Percentiles rank a stretch among this genome's conserved stretches.
Conservation (phyloP, 2,797 vertebrate genomes). For the Enteromius argenteus region DNA sequence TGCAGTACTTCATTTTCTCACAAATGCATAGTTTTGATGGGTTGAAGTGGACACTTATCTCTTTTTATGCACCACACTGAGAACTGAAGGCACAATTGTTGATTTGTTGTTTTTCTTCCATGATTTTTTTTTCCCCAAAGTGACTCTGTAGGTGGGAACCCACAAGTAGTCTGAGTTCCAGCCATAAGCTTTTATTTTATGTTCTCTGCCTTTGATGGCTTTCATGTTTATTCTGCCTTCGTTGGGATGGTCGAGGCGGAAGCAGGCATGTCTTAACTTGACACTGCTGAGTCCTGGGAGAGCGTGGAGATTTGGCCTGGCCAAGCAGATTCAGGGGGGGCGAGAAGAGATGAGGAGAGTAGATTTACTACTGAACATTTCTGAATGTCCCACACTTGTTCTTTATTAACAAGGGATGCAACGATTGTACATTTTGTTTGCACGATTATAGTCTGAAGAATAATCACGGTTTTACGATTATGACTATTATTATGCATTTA, state of each 20-base stretch:
- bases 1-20: not conserved
- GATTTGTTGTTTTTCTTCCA: constrained; percentile 1
- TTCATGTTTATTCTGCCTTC: constrained; percentile 68
- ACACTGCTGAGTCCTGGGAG: constrained; percentile 47
- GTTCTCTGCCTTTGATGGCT: constrained; percentile 63
- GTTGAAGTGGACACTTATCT: constrained; percentile 11
- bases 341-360: constrained; percentile 38
- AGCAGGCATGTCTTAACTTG: constrained; percentile 69
- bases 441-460: too few relatives aligned
- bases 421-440: too few relatives aligned
- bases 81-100: constrained; percentile 33
- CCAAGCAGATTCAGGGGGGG: constrained; percentile 30
- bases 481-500: too few relatives aligned
- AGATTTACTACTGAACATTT: constrained; percentile 47
- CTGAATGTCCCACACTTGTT: constrained; percentile 10
- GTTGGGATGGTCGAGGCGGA: constrained; percentile 67
- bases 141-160: constrained; percentile 54
- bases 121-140: not conserved
- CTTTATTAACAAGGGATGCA: not conserved
- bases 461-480: too few relatives aligned
- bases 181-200: constrained; percentile 62
- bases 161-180: constrained; percentile 48
- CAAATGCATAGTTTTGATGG: not conserved
- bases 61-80: constrained; percentile 17
- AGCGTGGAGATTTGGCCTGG: constrained; percentile 49